Conservation (phyloP, 2,113 vertebrate species). For the Kryptolebias marmoratus region DNA sequence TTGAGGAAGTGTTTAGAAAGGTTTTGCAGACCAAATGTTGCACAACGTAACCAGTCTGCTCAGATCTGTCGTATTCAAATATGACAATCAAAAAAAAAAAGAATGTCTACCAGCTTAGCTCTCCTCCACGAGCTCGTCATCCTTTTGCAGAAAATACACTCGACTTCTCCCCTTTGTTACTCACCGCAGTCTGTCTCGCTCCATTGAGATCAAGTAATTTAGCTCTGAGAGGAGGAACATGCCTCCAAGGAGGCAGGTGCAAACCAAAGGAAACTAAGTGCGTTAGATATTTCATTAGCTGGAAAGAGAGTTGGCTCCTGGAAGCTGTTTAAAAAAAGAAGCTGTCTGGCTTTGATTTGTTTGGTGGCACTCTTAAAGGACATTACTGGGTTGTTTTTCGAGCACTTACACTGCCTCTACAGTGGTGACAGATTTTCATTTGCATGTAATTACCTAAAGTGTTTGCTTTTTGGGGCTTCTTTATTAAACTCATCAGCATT, state of each 20-base stretch:
- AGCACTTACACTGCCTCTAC: slow-evolving; percentile 35
- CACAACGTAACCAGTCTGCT: slow-evolving; percentile 5
- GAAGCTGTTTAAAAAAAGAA: slow-evolving; percentile 36
- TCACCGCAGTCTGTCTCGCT: slow-evolving; percentile 49
- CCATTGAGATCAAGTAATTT: slow-evolving; percentile 67
- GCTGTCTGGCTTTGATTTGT: slow-evolving; percentile 47
- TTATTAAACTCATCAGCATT: slow-evolving; percentile 42
- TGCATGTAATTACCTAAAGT: slow-evolving; percentile 62
- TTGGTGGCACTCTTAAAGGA: slow-evolving; percentile 35
- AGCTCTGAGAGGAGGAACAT: slow-evolving; percentile 61
- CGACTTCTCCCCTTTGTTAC: slow-evolving; percentile 56
- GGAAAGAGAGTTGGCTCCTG: slow-evolving; percentile 36
- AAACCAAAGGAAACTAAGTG: slow-evolving; percentile 66
- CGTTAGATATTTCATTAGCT: slow-evolving; percentile 68
- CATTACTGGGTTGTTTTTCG: slow-evolving; percentile 25
- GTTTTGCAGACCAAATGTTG: slow-evolving; percentile 22
- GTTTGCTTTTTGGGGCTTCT: slow-evolving; percentile 46
- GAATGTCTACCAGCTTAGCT: slow-evolving; percentile 25
- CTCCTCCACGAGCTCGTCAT: slow-evolving; percentile 33
- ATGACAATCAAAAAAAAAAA: neutral
- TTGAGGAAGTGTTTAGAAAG: slow-evolving; percentile 38
- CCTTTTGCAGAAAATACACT: slow-evolving; percentile 54
- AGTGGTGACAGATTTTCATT: slow-evolving; percentile 58
- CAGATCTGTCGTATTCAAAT: slow-evolving; percentile 13
- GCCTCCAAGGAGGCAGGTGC: slow-evolving; percentile 69